Evolutionary conservation across 1,140 invertebrate species (phyloP).

Genomic region (Aculops lycopersici): DNA sequence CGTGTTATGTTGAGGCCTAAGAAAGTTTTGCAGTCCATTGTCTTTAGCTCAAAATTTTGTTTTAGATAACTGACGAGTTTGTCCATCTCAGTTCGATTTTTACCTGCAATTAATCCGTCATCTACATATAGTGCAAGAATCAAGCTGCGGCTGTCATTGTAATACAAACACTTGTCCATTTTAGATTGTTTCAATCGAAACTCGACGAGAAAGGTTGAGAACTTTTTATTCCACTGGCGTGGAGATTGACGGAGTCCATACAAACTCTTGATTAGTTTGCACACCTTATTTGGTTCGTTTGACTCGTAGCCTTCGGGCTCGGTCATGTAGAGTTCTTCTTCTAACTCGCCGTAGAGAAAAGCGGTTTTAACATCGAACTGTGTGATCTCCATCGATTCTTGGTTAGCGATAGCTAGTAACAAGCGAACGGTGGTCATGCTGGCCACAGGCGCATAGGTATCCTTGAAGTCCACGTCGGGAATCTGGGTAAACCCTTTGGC

Average conservation of each 20-base stretch:
- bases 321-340: constrained; percentile 17
- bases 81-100: background rate
- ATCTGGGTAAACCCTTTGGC: background rate
- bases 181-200: background rate
- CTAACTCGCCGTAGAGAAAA: constrained; percentile 16
- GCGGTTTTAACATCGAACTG: constrained; percentile 15
- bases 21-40: constrained; percentile 1
- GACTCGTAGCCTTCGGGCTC: constrained; percentile 16
- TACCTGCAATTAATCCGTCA: constrained; percentile 16
- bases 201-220: background rate
- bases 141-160: constrained; percentile 5
- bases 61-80: background rate
- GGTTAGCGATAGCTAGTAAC: constrained; percentile 1
- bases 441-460: background rate
- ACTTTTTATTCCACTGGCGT: constrained; percentile 15
- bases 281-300: constrained; percentile 9
- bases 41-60: constrained; percentile 10
- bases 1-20: background rate
- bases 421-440: background rate
- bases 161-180: constrained; percentile 2
- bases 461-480: background rate
- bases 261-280: constrained; percentile 14
- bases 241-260: constrained; percentile 18
- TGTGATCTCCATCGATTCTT: constrained; percentile 1
- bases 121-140: constrained; percentile 19